Base-by-base conservation (phyloP, 2,797 vertebrate genomes). In the Gymnoscopelus braueri region DNA sequence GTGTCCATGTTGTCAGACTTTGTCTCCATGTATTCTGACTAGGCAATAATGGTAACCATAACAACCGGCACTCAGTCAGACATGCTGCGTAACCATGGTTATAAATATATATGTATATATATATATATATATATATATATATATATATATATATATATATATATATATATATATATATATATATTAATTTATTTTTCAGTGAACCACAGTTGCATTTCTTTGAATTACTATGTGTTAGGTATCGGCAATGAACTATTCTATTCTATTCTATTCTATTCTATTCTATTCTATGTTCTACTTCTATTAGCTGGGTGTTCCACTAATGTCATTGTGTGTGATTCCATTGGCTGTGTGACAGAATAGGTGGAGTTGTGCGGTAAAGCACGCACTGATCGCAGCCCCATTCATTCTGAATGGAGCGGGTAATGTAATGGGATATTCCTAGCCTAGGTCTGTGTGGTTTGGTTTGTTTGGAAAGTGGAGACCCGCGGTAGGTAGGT, bases 331-430 rank as follows among this genome's bases (percentile, higher is more conserved):
- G 65, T 68, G 71, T 71, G 11, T 26, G 7, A 10, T 78, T 65
- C 61, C 23, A 92, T 92, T 91, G 91, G 88, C 78, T 78, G 76
- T 9, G 39, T 14, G 70, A 67, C 14, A 60, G 87, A 35, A 6
- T 35, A 35, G 89, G 91, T 78, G 91, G 88, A 82, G 82, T 81
- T 82, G 81, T 60, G 32, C 49, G 69, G 79, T 75, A 79, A 80
- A 85, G 79, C 83, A 75, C 52, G 44, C 55, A 44, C 5, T 29
- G 26, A 4, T 29, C 19, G 48, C 65, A 23, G 72, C 74, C 81
- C 56, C 77, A 72, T 84, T 85, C 77, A 82, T 87, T 85, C 8
- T 44, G 26, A 75, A 82, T 78, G 68, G 70, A 55, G 50, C 58
- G 14, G 72, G 69, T 80, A 80, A 81, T 79, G 29, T 65, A 58